Evolutionary conservation across 1,140 invertebrate species (phyloP), one percentile per base, ranked within the genome.

Genomic region (Thaumetopoea pityocampa): DNA sequence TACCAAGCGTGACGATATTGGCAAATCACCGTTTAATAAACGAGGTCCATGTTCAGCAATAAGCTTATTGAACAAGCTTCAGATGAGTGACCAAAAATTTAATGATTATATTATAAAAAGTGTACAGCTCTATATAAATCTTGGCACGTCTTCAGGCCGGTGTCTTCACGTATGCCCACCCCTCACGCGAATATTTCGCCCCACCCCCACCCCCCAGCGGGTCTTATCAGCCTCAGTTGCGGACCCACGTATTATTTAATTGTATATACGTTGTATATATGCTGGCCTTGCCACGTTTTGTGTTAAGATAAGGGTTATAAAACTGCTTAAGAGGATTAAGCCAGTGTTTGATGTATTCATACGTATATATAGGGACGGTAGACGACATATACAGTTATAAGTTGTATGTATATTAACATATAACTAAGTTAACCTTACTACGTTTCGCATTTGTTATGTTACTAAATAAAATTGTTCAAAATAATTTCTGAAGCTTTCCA

Each of bases 101-200:
- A n/a, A n/a, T n/a, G n/a, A n/a, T n/a, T n/a, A n/a, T n/a, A n/a
- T n/a, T n/a, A n/a, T n/a, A n/a, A n/a, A n/a, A n/a, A n/a, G n/a
- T n/a, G n/a, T n/a, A 29, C 65, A 59, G 9, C 72, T 79, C 65
- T 53, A 55, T 62, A 50, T 36, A 49, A 3, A 52, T 77, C 22
- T 35, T 2, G 15, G 15, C 62, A 65, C 66, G 78, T 79, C 74
- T 82, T 82, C 74, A 53, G 36, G 43, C 40, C 59, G 66, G 57
- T 73, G 74, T 82, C 78, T 82, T 82, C 72, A 77, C 77, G 67
- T 71, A 58, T 62, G 58, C 59, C 56, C 59, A 67, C 59, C 61
- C 60, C 54, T 53, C 52, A 51, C 60, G 62, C 52, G 57, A 64
- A 66, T 60, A 67, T 68, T 69, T 58, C 36, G 64, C 51, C 43